A percentile compares a stretch with the other conserved stretches of the same genome.
Evolutionary conservation across 2,113 vertebrate genomes (phyloP).

Genomic region (Brachyhypopomus gauderio): DNA sequence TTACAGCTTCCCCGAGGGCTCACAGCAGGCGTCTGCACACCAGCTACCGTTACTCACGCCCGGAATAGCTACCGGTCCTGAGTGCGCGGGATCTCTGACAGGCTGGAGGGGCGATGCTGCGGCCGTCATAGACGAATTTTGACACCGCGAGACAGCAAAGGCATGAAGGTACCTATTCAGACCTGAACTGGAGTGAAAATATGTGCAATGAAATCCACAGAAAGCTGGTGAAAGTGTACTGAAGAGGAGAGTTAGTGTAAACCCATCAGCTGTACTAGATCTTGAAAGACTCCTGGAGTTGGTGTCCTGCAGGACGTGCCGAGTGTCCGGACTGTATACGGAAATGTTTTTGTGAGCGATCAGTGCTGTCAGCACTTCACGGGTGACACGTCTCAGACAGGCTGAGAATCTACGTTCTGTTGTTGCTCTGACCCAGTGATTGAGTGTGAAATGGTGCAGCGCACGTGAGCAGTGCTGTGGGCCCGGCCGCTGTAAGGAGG

Average conservation of each 20-base stretch:
- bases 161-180: slow-evolving; percentile 24
- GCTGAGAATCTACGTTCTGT: neutral
- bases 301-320: neutral
- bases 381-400: too few species aligned
- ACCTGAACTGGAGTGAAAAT: slow-evolving; percentile 2
- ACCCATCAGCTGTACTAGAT: neutral
- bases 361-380: neutral
- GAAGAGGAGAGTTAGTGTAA: slow-evolving; percentile 17
- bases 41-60: slow-evolving; percentile 66
- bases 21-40: slow-evolving; percentile 50
- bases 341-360: slow-evolving; percentile 11
- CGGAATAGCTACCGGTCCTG: neutral
- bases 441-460: too few species aligned
- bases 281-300: neutral
- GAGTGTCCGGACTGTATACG: neutral
- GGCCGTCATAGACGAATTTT: too few species aligned
- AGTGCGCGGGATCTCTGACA: too few species aligned
- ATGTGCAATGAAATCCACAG: slow-evolving; percentile 19
- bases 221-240: slow-evolving; percentile 18
- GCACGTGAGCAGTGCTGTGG: neutral
- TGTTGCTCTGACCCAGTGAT: too few species aligned
- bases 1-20: neutral
- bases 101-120: too few species aligned
- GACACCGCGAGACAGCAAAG: slow-evolving; percentile 66
- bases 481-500: neutral